These are phyloP conservation scores for Castor canadensis DNA, from an alignment of 2,113 vertebrate species.

Conservation along the genomic window DNA sequence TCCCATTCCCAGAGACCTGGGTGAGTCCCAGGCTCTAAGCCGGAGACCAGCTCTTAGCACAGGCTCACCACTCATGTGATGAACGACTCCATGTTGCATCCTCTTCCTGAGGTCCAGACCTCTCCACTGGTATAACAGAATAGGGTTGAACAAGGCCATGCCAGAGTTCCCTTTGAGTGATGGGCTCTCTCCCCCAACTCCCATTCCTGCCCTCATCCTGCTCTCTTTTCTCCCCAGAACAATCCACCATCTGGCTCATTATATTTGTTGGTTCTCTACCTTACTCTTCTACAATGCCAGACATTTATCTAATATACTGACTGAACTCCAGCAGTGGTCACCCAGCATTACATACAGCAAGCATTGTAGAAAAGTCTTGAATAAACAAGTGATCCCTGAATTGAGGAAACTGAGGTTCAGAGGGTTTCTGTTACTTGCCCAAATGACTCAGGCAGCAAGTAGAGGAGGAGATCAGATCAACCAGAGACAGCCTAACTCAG, in stretches of 20 bases:
- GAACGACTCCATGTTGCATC: not conserved
- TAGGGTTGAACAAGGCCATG: not conserved
- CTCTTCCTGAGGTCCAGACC: not conserved
- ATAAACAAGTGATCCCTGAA: not conserved
- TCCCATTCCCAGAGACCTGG: not conserved
- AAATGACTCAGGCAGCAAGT: not conserved
- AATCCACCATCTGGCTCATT: not conserved
- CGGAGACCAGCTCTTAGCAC: accelerated
- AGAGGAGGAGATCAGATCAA: not conserved
- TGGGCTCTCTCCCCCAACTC: too few relatives aligned
- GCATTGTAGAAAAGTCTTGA: not conserved
- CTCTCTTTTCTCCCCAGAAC: not conserved
- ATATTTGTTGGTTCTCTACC: not conserved
- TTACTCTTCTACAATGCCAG: too few relatives aligned
- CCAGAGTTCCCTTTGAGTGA: not conserved
- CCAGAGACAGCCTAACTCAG: not conserved
- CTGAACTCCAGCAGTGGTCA: not conserved
- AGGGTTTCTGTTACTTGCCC: not conserved
- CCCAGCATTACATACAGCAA: not conserved
- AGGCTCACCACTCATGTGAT: not conserved
- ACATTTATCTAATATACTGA: not conserved
- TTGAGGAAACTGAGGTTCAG: not conserved
- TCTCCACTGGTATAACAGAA: not conserved
- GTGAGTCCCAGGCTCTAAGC: too few relatives aligned
- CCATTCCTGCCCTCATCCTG: too few relatives aligned